Percentiles rank a stretch among this genome's conserved stretches.
phyloP scores from a whole-genome alignment of 2,113 vertebrate species.

The Vicugna pacos region DNA sequence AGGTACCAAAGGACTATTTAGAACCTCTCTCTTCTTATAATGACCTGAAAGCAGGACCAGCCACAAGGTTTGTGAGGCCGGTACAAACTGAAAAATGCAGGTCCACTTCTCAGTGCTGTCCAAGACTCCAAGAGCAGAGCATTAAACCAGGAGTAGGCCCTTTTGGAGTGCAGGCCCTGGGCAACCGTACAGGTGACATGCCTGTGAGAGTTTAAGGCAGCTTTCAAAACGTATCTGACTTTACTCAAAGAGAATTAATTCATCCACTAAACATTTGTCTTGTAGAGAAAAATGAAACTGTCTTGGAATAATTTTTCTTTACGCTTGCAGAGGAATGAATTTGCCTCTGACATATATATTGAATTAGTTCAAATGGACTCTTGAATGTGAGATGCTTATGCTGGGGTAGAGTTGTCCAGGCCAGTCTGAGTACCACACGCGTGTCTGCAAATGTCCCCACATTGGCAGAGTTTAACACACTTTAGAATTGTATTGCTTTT shows the following conservation, averaged over 20 bases:
- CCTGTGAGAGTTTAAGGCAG: not conserved
- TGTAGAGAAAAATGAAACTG: not conserved
- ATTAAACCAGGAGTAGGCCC: not conserved
- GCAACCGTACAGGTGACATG: fast-evolving
- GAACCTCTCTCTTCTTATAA: not conserved
- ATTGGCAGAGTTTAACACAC: not conserved
- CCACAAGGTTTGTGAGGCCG: not conserved
- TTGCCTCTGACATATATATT: not conserved
- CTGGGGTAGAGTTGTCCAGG: not conserved
- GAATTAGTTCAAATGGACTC: not conserved
- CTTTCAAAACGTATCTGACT: not conserved
- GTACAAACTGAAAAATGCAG: not conserved
- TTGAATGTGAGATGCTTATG: not conserved
- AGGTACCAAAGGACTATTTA: not conserved
- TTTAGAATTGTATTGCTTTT: not conserved
- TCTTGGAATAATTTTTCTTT: not conserved
- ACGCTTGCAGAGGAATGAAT: not conserved
- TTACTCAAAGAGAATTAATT: not conserved
- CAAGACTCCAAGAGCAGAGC: not conserved
- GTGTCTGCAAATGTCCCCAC: not conserved
- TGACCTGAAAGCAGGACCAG: not conserved
- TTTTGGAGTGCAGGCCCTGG: fast-evolving
- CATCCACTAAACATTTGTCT: not conserved
- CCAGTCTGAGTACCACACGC: not conserved
- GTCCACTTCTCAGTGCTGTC: too few relatives aligned